Base-by-base conservation (phyloP, 2,113 vertebrate genomes). In the Ochotona curzoniae region DNA sequence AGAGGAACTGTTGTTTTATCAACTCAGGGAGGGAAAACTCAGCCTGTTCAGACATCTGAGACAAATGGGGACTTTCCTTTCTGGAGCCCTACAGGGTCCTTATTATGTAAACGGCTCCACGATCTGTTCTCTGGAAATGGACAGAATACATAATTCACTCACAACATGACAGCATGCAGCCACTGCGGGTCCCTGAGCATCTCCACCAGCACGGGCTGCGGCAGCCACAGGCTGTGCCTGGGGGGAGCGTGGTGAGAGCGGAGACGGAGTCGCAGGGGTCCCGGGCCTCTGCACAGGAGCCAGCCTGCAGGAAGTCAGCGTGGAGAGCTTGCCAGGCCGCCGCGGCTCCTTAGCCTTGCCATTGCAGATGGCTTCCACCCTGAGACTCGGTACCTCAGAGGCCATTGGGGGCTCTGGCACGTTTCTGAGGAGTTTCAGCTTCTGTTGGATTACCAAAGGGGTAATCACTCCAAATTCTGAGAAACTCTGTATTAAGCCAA, bases 31-130 rank as follows among this genome's bases (percentile, higher is more conserved):
- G 35, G 63, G 69, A 70, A 82, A 32, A 9, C 14, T 8, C 20
- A 57, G 74, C 30, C 75, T 78, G 30, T 44, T 35, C 70, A 64
- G 86, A 90, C 63, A 66, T 25, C 87, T 67, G 79, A 88, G 51
- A 88, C 63, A 70, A 80, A 78, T 25, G 38, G 8, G 2, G 14
- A 12, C 83, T 81, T 54, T 84, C 47, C 57, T 47, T 78, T 30
- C 61, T 64, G 17, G 26, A 70, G 75, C 49, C 69, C 88, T 61
- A 6, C 21, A 0, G 57, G 49, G 35, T 60, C 92, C 44, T 81
- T 2, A 35, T 64, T 12, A 57, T 1, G 4, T n/a, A 51, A 82
- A 70, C 38, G 44, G 30, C 69, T 60, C 49, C 70, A 17, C 75
- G 73, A 7, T 57, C 75, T 26, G 26, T 73, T 70, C 85, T 80